phyloP scores from a whole-genome alignment of 2,113 vertebrate genomes.

The Paradisaea rubra region DNA sequence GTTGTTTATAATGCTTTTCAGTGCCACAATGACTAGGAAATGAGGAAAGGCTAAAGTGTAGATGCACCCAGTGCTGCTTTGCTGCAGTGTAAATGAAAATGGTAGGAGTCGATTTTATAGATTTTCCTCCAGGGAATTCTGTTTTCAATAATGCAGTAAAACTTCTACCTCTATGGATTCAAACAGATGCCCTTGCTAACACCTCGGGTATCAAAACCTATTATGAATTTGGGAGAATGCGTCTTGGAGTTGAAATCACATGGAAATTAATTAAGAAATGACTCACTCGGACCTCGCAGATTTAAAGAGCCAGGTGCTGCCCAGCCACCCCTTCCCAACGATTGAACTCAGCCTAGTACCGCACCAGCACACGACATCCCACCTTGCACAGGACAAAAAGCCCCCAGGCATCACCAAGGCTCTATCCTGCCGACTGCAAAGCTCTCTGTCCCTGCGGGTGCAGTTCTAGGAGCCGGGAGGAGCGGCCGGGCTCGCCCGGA shows the following conservation, averaged over 20 bases:
- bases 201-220: neutral
- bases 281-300: neutral
- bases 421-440: neutral
- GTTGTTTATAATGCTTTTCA: neutral
- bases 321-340: neutral
- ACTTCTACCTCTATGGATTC: neutral
- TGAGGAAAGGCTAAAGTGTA: neutral
- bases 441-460: neutral
- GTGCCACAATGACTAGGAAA: neutral
- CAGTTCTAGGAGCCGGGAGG: neutral
- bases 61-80: neutral
- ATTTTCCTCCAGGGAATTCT: neutral
- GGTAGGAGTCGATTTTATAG: neutral
- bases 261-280: neutral
- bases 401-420: neutral
- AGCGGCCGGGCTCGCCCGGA: neutral
- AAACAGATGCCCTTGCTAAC: neutral
- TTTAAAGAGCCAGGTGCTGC: neutral
- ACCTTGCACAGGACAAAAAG: neutral
- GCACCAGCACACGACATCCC: neutral
- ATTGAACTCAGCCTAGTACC: neutral
- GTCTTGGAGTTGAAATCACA: neutral
- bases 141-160: conserved; percentile 5
- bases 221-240: neutral
- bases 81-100: neutral